Percentiles rank a stretch among this genome's conserved stretches.
phyloP scores from a whole-genome alignment of 35 echinoderm and acorn worm species.

The Eucidaris tribuloides region DNA sequence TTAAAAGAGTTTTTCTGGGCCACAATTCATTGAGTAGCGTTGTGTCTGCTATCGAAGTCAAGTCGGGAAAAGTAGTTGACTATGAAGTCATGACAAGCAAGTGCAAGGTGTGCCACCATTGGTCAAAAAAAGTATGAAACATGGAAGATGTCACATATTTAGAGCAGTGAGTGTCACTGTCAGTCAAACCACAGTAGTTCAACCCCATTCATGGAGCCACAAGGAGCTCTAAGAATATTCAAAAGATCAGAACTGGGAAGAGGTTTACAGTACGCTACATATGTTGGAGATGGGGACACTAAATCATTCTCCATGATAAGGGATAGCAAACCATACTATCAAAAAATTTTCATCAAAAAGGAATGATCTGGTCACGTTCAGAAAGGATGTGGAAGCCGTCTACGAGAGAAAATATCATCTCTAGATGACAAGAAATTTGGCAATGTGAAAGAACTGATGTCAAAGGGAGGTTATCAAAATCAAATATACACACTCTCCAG shows the following conservation, averaged over 20 bases:
- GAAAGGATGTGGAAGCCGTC: slow-evolving; percentile 10
- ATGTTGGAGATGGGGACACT: slow-evolving; percentile 46
- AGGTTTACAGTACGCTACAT: slow-evolving; percentile 14
- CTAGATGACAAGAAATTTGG: slow-evolving; percentile 7
- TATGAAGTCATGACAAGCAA: slow-evolving; percentile 28
- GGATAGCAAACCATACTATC: slow-evolving; percentile 24
- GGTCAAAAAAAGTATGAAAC: not conserved
- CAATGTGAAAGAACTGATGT: slow-evolving; percentile 45
- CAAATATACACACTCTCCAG: slow-evolving; percentile 41
- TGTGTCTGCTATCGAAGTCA: not conserved
- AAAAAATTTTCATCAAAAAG: not conserved
- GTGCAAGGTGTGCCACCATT: slow-evolving; percentile 16
- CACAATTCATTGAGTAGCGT: not conserved
- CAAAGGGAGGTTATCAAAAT: slow-evolving; percentile 37
- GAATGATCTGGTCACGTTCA: slow-evolving; percentile 33
- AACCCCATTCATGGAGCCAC: slow-evolving; percentile 26
- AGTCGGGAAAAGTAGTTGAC: slow-evolving; percentile 12
- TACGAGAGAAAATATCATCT: not conserved
- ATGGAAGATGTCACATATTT: not conserved
- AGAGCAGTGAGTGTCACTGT: not conserved
- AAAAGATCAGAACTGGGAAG: slow-evolving; percentile 2
- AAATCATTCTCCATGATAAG: slow-evolving; percentile 12
- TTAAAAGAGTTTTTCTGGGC: too few relatives aligned
- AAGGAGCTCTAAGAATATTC: slow-evolving; percentile 35
- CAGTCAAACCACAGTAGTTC: slow-evolving; percentile 21